These are phyloP conservation scores for Isotomurus palustris DNA, from an alignment of 2,888 invertebrate genomes.

Conservation along the genomic window DNA sequence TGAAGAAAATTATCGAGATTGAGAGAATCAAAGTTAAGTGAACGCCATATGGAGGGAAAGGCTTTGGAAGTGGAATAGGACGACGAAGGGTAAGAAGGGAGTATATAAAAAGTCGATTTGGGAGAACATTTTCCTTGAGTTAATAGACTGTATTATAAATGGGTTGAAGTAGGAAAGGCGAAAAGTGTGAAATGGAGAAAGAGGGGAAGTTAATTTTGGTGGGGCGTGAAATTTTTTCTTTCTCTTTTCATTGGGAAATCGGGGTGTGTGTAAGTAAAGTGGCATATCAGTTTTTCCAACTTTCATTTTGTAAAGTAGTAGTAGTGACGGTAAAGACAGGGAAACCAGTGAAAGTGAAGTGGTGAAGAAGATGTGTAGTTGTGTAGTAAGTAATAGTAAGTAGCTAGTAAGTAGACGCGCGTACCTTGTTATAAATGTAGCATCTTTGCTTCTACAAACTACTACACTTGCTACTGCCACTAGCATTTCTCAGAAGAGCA, in stretches of 20 bases:
- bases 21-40: neutral
- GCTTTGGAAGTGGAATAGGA: neutral
- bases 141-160: conserved; percentile 45
- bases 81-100: neutral
- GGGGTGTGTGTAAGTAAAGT: too few species aligned
- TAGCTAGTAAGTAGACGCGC: too few species aligned
- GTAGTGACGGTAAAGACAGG: too few species aligned
- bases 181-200: conserved; percentile 46
- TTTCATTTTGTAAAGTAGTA: too few species aligned
- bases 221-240: conserved; percentile 46
- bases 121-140: conserved; percentile 11
- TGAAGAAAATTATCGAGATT: conserved; percentile 2
- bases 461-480: too few species aligned
- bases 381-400: too few species aligned
- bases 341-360: too few species aligned
- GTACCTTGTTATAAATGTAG: too few species aligned
- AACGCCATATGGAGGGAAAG: conserved; percentile 1
- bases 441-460: too few species aligned
- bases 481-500: neutral
- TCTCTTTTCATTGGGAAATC: too few species aligned
- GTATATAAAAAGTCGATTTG: conserved; percentile 4
- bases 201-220: conserved; percentile 46
- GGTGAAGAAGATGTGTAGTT: too few species aligned
- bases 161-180: conserved; percentile 42
- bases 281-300: too few species aligned